These are phyloP conservation scores for Parazoanthus atlanticus DNA, from an alignment of 92 coral and sea anemone genomes.

Conservation along the genomic window DNA sequence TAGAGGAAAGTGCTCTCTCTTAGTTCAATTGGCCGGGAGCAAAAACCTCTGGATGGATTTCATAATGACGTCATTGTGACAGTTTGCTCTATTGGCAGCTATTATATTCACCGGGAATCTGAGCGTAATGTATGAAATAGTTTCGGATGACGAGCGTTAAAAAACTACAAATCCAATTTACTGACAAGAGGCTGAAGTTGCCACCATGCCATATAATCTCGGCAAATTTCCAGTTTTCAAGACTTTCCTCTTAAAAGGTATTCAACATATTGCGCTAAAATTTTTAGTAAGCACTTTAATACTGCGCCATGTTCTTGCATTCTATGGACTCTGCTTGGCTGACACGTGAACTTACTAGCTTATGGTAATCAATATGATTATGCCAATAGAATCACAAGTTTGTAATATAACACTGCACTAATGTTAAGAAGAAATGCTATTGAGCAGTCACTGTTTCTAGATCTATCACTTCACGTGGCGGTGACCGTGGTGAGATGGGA, in stretches of 20 bases:
- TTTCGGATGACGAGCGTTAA: background rate
- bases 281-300: too few species aligned
- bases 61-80: too few species aligned
- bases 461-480: conserved; percentile 71
- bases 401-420: background rate
- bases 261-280: too few species aligned
- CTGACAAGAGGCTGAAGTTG: background rate
- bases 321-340: background rate
- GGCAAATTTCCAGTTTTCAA: too few species aligned
- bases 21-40: too few species aligned
- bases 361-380: background rate
- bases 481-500: conserved; percentile 75
- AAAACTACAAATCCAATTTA: background rate
- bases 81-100: too few species aligned
- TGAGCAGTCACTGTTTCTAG: conserved; percentile 58
- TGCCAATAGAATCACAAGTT: background rate
- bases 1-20: too few species aligned
- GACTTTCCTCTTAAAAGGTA: too few species aligned
- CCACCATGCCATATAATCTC: background rate
- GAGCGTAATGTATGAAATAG: background rate
- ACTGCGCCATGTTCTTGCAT: too few species aligned
- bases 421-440: conserved; percentile 4
- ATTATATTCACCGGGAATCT: background rate
- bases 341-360: background rate
- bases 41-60: too few species aligned